Base-by-base conservation (phyloP, 2,113 vertebrate species). In the Bos indicus region DNA sequence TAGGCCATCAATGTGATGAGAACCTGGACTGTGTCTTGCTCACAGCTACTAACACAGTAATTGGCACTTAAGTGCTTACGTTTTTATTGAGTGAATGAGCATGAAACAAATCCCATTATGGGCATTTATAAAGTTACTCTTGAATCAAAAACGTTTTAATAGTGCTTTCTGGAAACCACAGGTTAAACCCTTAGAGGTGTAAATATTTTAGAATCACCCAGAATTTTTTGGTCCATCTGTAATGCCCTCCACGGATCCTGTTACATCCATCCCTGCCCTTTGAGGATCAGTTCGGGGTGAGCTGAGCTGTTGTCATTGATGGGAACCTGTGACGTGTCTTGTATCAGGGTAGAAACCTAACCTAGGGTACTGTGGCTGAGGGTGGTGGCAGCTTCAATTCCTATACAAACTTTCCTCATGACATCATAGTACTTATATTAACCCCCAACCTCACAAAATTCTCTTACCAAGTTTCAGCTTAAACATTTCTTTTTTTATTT, bases 51-150 rank as follows among this genome's bases (percentile, higher is more conserved):
- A 54, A 96, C 7, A 56, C 7, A 74, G 30, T 71, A 78, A 17
- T 60, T 92, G 51, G 16, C 36, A 62, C 43, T 87, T 94, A 82
- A 36, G 19, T 62, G 33, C 46, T 95, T 95, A 77, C 10, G 25
- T 93, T 96, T 96, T 96, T 54, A 88, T 71, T 43, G 25, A 93
- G 84, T 51, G 51, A 92, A 81, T 51, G 6, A 62, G n/a, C 33
- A 80, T 87, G 91, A 95, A 88, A 71, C 14, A 86, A 97, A 97
- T 54, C 10, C 9, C 21, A 86, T 78, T 67, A 62, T 15, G 81
- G 48, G 87, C 33, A 67, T 93, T 93, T 89, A 64, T 93, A 64
- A 92, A 96, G 56, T 95, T 80, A 19, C n/a, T 93, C 52, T 74
- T 87, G 71, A 40, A 77, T 87, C 33, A 82, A 94, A 90, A 64